Evolutionary conservation across 2,113 vertebrate species (phyloP), one percentile per base, ranked within the genome.

Genomic region (Sisor rabdophorus): DNA sequence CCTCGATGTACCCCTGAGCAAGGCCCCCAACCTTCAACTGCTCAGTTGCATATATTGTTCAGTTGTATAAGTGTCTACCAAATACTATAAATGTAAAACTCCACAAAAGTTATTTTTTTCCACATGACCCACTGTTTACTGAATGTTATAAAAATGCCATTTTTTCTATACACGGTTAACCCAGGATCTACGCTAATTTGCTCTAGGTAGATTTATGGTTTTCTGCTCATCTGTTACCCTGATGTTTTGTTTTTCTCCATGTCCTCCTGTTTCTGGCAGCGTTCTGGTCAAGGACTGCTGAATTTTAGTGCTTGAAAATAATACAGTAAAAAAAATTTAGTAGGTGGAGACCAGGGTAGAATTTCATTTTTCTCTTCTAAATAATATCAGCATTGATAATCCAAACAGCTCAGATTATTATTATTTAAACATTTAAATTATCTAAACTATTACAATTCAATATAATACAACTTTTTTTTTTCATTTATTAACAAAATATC

Each of bases 241-340:
- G 4, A 54, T 36, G n/a, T 17, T 19, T 28, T 28, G 10, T 44
- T 36, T 54, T 15, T 40, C 54, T 40, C 48, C 30, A 40, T 22
- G 11, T 53, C 30, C 22, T 65, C 10, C 60, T 8, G 8, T 75
- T 54, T 32, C 61, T 65, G 61, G 61, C 32, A 65, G 61, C 61
- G 22, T 12, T 0, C 10, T 30, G 58, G 16, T 24, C 58, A 24
- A 0, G 22, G 12, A 40, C 11, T 44, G 5, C 20, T 22, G n/a
- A 20, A 65, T 36, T 36, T 36, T 36, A 36, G 2, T 36, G 32
- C 32, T 36, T 3, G 6, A 36, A 36, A 36, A 36, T 3, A 36
- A 36, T 3, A 36, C 11, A 30, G n/a, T 20, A 61, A 60, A 32
- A 24, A 32, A 61, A 19, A 6, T 0, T 13, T 64, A 30, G 19